phyloP scores from a whole-genome alignment of 92 coral and sea anemone species.

The Porites cylindrica region DNA sequence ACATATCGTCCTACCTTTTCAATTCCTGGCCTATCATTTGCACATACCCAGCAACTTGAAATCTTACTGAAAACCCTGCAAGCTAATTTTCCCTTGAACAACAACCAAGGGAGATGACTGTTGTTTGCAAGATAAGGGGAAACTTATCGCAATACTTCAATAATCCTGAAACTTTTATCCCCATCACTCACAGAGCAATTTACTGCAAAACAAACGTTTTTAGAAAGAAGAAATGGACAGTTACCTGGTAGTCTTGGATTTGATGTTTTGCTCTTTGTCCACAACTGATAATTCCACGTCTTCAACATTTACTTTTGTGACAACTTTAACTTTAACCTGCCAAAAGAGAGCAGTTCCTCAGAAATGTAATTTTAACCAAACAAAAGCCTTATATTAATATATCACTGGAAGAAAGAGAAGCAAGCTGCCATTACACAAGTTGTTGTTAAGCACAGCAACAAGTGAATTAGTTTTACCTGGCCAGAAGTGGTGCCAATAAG shows the following conservation, averaged over 20 bases:
- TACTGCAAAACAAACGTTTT: no score
- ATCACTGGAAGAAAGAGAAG: background rate
- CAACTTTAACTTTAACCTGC: constrained; percentile 94
- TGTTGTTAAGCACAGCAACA: no score
- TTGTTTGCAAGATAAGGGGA: no score
- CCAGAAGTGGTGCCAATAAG: constrained; percentile 85
- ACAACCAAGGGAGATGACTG: no score
- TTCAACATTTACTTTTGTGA: constrained; percentile 86
- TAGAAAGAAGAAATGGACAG: background rate
- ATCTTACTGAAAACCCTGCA: no score
- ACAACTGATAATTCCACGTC: constrained; percentile 84
- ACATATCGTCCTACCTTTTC: no score
- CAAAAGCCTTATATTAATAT: no score
- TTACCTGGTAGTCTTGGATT: constrained; percentile 88
- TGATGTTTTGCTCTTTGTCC: constrained; percentile 94
- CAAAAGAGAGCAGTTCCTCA: background rate
- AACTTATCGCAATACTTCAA: no score
- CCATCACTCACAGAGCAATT: background rate
- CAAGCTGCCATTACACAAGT: background rate
- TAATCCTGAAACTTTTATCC: no score
- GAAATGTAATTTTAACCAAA: background rate
- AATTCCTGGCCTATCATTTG: no score
- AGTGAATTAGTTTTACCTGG: constrained; percentile 55
- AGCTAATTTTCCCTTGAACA: no score
- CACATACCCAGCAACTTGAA: no score